Base-by-base conservation (phyloP, 2,113 vertebrate genomes). In the Chamaea fasciata region DNA sequence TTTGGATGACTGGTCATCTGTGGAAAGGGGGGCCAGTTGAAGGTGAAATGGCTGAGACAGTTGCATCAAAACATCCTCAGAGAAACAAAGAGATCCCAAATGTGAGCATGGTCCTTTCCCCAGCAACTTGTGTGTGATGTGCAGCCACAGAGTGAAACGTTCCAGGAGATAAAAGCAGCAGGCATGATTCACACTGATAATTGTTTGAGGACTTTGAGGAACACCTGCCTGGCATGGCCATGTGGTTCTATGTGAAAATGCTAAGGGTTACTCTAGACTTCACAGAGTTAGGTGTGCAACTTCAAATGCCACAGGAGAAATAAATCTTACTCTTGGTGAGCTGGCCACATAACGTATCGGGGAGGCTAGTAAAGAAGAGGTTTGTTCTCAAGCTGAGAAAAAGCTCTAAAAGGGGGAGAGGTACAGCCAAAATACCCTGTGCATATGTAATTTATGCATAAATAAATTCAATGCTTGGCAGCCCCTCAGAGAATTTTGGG, bases 1-100 rank as follows among this genome's bases (percentile, higher is more conserved):
- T 96, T 88, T 83, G 87, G 88, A 85, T 96, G 92, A 75, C 31
- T 84, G 83, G 86, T 93, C 93, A 90, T 56, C 93, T 93, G 86
- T 95, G 80, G 83, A 91, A 70, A 87, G 74, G 37, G 89, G 70
- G 31, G 31, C 55, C 47, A 60, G 65, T 0, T 90, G 86, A 81
- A 95, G 86, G 89, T 95, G 95, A 96, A 95, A 73, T 75, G 63
- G 37, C 71, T 70, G 83, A 94, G 70, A 33, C 35, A 83, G 63
- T 69, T 63, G 24, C 67, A 88, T 95, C 92, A 69, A 93, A 91
- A 87, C 64, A 52, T 76, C 83, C 64, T 93, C 6, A 4, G 93
- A 91, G 88, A 93, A 91, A 70, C 92, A 91, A 91, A 86, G 17
- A 67, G 78, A 70, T 83, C 53, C 79, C 3, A 1, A 77, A 90